phyloP scores from a whole-genome alignment of 2,797 vertebrate genomes.

The Merluccius polli region DNA sequence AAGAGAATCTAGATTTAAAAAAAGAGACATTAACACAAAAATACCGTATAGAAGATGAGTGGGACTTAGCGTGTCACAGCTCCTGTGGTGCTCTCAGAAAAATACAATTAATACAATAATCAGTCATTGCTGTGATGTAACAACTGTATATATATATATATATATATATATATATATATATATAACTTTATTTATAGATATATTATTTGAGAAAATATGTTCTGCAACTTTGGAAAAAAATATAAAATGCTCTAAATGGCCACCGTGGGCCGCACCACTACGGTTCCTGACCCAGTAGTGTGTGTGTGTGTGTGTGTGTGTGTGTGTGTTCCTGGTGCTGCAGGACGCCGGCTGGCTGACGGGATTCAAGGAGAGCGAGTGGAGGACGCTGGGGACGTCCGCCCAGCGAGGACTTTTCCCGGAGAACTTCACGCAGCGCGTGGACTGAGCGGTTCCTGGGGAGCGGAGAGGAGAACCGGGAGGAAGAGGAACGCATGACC shows the following conservation, averaged over 20 bases:
- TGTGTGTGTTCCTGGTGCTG: conserved; percentile 1
- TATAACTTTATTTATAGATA: too few relatives aligned
- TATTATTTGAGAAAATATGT: too few relatives aligned
- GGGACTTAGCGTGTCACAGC: too few relatives aligned
- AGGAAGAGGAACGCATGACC: not conserved
- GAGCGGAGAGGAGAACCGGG: conserved; percentile 1
- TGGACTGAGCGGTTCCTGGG: conserved; percentile 68
- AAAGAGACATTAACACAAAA: not conserved
- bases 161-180: too few relatives aligned
- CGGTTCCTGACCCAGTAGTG: not conserved
- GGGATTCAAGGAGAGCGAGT: conserved; percentile 86
- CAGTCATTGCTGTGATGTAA: too few relatives aligned
- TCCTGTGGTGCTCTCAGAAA: too few relatives aligned
- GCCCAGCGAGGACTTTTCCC: conserved; percentile 91
- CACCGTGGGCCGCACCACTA: not conserved
- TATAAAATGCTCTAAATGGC: not conserved
- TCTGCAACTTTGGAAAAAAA: too few relatives aligned
- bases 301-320: not conserved
- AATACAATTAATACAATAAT: too few relatives aligned
- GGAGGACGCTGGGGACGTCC: conserved; percentile 76
- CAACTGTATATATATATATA: too few relatives aligned
- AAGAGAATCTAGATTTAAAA: not conserved
- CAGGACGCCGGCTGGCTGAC: conserved; percentile 98
- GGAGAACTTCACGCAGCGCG: conserved; percentile 86
- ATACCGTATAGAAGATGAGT: too few relatives aligned